Base-by-base conservation (phyloP, 2,888 invertebrate species). In the Pyrrhia umbra region DNA sequence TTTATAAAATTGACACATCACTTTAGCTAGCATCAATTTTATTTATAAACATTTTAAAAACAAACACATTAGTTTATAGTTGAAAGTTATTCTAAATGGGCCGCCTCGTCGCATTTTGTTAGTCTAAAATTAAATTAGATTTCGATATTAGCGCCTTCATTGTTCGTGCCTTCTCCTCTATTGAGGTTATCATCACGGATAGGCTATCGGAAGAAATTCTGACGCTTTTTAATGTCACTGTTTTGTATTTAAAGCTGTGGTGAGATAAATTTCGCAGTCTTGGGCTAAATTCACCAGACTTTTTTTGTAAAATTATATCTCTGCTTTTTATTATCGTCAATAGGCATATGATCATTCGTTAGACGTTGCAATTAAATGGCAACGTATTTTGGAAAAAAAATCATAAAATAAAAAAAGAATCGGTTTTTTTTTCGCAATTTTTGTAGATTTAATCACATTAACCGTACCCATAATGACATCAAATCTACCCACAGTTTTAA, bases 91-190 rank as follows among this genome's bases (percentile, higher is more conserved):
- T 54, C 49, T 54, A 60, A 37, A 70, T 6, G 5, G 46, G 54
- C 69, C 71, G 77, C 69, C 77, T 68, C 37, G 16, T 50, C 34
- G 69, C 69, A 70, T 70, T 70, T 69, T 45, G 61, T 70, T 75
- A 42, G 23, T 50, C 46, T 60, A 68, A 39, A 76, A 30, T 8
- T 47, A 25, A 47, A 10, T 55, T 66, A 71, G 56, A 65, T 72
- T 71, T 34, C 72, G 67, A 37, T 71, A 52, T 30, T 72, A 73
- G 74, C 77, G 30, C 50, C 71, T 71, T 77, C 54, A 73, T 55
- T 42, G 51, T 66, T 65, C 52, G 71, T 72, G 71, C 71, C 71
- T 72, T 71, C 10, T 20, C 39, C 52, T 77, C 52, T 72, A 50
- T 72, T 77, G 74, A 71, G 73, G 73, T 43, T 37, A 4, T 21